Evolutionary conservation across 1,140 invertebrate genomes (phyloP).

Genomic region (Zaprionus camerounensis): DNA sequence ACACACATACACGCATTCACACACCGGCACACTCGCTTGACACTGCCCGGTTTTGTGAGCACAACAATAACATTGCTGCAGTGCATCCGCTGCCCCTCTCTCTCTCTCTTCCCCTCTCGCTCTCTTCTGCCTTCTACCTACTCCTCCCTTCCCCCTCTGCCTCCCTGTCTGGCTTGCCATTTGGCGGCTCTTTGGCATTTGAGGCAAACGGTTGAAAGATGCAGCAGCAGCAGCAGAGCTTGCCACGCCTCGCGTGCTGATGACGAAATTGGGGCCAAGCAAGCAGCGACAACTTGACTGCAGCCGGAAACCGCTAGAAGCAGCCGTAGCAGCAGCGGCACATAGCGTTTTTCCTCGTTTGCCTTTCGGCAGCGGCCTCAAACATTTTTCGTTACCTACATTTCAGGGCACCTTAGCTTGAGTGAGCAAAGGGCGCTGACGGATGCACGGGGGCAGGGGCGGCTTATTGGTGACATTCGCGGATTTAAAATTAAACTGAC

Average conservation of each 20-base stretch:
- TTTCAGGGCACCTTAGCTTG: slow-evolving; percentile 16
- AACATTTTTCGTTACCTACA: slow-evolving; percentile 51
- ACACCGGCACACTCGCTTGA: slow-evolving; percentile 7
- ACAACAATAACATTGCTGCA: slow-evolving; percentile 53
- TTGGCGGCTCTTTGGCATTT: slow-evolving; percentile 71
- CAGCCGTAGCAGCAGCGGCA: neutral
- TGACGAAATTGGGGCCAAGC: neutral
- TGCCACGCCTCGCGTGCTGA: neutral
- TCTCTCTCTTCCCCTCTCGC: slow-evolving; percentile 4
- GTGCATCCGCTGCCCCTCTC: neutral
- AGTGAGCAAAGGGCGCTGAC: neutral
- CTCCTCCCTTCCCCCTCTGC: neutral
- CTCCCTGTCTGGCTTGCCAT: slow-evolving; percentile 30
- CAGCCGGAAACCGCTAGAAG: slow-evolving; percentile 2
- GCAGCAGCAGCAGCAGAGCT: neutral
- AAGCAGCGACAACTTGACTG: neutral
- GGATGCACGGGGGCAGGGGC: neutral
- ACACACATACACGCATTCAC: slow-evolving; percentile 3
- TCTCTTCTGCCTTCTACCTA: no score
- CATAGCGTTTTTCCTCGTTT: neutral
- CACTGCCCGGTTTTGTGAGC: slow-evolving; percentile 51
- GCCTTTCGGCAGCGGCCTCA: neutral
- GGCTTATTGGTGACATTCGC: slow-evolving; percentile 33
- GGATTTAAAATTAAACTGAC: slow-evolving; percentile 45
- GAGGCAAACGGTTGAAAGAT: slow-evolving; percentile 68